Evolutionary conservation across 2,888 invertebrate species (phyloP).

Genomic region (Stenodera caucasica): DNA sequence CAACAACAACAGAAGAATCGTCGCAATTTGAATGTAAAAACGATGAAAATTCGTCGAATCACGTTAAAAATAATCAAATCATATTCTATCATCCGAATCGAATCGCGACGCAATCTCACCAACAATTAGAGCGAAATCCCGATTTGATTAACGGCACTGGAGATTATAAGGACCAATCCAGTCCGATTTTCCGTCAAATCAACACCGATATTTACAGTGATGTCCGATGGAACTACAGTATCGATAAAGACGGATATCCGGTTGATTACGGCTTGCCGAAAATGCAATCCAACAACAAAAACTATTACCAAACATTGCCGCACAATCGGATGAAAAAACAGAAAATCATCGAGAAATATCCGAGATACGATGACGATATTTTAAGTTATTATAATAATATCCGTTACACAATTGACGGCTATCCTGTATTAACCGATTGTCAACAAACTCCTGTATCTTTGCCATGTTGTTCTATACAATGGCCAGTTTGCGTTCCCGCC

Average conservation of each 20-base stretch:
- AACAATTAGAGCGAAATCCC: conserved; percentile 68
- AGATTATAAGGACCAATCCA: conserved; percentile 51
- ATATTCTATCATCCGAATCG: conserved; percentile 37
- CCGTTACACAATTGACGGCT: conserved; percentile 65
- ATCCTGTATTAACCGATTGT: conserved; percentile 55
- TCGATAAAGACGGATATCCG: conserved; percentile 75
- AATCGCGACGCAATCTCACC: background rate
- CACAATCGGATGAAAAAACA: conserved; percentile 62
- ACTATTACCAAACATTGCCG: conserved; percentile 71
- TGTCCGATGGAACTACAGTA: conserved; percentile 54
- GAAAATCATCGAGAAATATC: conserved; percentile 60
- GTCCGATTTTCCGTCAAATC: conserved; percentile 27
- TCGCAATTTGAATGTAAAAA: conserved; percentile 35
- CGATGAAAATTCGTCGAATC: conserved; percentile 35
- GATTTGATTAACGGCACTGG: conserved; percentile 77
- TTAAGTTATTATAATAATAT: conserved; percentile 60
- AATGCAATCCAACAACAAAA: conserved; percentile 50
- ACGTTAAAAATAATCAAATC: conserved; percentile 35
- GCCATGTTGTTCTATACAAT: conserved; percentile 53
- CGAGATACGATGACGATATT: conserved; percentile 54
- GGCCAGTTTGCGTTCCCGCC: conserved; percentile 59
- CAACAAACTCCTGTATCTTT: conserved; percentile 56
- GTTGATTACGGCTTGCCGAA: conserved; percentile 77
- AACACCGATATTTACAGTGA: conserved; percentile 32
- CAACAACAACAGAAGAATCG: conserved; percentile 5